Percentiles rank a stretch among this genome's conserved stretches.
phyloP scores from a whole-genome alignment of 2,797 vertebrate genomes.

The Tamandua tetradactyla region DNA sequence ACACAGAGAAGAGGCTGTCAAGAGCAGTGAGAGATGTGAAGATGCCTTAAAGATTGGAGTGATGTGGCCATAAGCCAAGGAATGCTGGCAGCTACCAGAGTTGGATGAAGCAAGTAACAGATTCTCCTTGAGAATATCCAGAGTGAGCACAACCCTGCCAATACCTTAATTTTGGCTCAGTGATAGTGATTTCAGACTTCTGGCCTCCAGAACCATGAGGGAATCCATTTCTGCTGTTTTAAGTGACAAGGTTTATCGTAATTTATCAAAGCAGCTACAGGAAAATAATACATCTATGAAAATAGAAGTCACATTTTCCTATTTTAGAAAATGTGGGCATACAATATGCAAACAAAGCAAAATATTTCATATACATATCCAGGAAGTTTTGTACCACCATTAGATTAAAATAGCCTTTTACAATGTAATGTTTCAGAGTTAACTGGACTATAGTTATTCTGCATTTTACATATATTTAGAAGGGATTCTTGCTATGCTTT shows the following conservation, averaged over 20 bases:
- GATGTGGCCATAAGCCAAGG: neutral
- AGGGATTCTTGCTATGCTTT: neutral
- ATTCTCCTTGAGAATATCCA: neutral
- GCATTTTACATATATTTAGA: slow-evolving; percentile 14
- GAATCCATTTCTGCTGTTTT: neutral
- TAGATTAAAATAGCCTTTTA: neutral
- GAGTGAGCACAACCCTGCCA: neutral
- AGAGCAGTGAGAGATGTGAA: neutral
- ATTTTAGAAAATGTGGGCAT: neutral
- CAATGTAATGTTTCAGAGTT: neutral
- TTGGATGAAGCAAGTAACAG: neutral
- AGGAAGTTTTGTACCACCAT: neutral
- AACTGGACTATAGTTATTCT: neutral
- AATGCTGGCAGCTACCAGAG: neutral
- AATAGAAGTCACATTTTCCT: neutral
- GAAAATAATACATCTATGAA: neutral
- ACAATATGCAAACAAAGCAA: neutral
- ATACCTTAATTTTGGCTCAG: neutral
- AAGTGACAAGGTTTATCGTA: neutral
- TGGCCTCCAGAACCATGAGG: neutral
- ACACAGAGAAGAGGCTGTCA: neutral
- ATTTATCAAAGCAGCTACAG: neutral
- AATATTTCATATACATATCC: neutral
- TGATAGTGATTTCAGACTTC: neutral
- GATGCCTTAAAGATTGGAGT: neutral